Percentiles rank a stretch among this genome's conserved stretches.
Conservation (phyloP, 2,797 vertebrate species). For the Crax fasciolata region DNA sequence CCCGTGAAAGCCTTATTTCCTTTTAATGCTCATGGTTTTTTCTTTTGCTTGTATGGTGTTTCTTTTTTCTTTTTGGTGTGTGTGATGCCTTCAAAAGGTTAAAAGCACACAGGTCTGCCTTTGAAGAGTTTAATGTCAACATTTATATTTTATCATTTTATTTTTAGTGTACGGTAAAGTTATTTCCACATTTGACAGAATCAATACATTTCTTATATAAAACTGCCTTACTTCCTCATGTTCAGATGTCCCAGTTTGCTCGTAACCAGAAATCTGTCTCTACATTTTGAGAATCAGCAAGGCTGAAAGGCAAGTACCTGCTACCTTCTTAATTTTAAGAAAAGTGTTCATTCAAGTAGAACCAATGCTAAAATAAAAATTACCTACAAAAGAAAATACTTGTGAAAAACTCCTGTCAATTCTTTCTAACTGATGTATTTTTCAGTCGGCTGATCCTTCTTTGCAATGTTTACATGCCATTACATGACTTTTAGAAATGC, state of each 20-base stretch:
- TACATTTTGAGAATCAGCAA: background rate
- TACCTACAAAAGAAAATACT: background rate
- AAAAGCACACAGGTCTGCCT: background rate
- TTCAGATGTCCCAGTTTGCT: conserved; percentile 16
- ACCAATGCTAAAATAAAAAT: background rate
- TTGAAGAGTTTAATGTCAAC: background rate
- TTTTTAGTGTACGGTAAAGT: background rate
- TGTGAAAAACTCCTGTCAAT: background rate
- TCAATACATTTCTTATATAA: conserved; percentile 7
- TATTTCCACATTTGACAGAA: background rate
- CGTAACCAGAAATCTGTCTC: background rate
- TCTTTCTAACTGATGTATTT: background rate
- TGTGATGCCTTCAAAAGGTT: background rate
- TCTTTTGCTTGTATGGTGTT: background rate
- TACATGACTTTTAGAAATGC: background rate
- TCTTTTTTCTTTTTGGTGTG: too few relatives aligned
- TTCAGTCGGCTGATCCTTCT: background rate
- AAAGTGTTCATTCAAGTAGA: background rate
- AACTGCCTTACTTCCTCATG: background rate
- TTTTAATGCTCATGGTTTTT: background rate
- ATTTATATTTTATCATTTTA: background rate
- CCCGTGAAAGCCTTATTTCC: background rate
- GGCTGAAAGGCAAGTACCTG: conserved; percentile 21
- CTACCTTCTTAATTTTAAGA: background rate
- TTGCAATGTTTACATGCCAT: background rate